These are phyloP conservation scores for Dascyllus trimaculatus DNA, from an alignment of 2,113 vertebrate genomes.

Conservation along the genomic window DNA sequence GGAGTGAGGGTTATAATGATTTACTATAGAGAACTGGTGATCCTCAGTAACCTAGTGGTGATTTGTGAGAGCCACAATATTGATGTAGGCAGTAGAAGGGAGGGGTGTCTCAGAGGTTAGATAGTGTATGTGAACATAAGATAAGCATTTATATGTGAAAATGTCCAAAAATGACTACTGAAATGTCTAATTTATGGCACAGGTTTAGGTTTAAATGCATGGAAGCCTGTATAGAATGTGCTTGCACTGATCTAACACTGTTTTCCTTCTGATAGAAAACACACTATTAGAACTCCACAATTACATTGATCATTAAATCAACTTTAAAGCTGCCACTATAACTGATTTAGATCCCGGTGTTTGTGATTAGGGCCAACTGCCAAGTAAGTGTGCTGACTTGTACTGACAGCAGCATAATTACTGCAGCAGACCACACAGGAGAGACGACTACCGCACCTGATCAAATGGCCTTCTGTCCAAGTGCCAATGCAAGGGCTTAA, in stretches of 20 bases:
- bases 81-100: neutral
- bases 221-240: no score
- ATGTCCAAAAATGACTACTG: neutral
- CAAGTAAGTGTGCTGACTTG: slow-evolving; percentile 2
- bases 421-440: neutral
- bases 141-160: neutral
- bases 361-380: slow-evolving; percentile 12
- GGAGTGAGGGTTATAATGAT: slow-evolving; percentile 40
- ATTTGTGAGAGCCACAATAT: slow-evolving; percentile 29
- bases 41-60: slow-evolving; percentile 40
- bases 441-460: slow-evolving; percentile 15
- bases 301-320: slow-evolving; percentile 14
- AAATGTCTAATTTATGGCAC: no score
- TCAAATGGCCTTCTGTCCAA: slow-evolving; percentile 5
- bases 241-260: no score
- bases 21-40: slow-evolving; percentile 40
- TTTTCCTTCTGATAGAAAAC: no score
- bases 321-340: slow-evolving; percentile 17
- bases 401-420: slow-evolving; percentile 6
- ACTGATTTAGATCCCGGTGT: slow-evolving; percentile 21
- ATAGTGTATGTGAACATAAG: neutral
- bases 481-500: neutral
- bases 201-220: neutral
- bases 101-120: neutral
- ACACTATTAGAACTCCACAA: neutral